These are phyloP conservation scores for Agrilus cyanescens DNA, from an alignment of 2,888 invertebrate genomes.

Conservation along the genomic window DNA sequence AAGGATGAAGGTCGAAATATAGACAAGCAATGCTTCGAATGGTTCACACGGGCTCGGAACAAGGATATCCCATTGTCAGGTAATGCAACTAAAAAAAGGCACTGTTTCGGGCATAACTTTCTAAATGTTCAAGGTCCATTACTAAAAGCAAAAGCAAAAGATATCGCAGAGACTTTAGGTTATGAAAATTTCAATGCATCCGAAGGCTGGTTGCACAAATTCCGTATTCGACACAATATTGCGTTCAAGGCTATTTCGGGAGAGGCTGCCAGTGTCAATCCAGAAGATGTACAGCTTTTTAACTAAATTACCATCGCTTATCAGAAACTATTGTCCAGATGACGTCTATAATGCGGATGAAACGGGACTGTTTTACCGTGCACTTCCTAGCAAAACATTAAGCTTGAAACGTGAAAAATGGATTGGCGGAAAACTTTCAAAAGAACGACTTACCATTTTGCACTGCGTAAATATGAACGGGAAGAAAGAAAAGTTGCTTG, in stretches of 20 bases:
- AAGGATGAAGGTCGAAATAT: conserved; percentile 10
- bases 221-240: conserved; percentile 13
- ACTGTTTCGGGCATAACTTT: too few species aligned
- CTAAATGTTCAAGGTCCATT: neutral
- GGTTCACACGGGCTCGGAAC: conserved; percentile 9
- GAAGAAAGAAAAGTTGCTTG: conserved; percentile 15
- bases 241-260: conserved; percentile 17
- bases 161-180: conserved; percentile 13
- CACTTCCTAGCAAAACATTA: conserved; percentile 22
- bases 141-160: conserved; percentile 14
- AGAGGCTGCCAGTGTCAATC: conserved; percentile 16
- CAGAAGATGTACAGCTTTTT: conserved; percentile 14
- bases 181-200: conserved; percentile 14
- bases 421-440: too few species aligned
- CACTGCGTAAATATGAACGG: conserved; percentile 19
- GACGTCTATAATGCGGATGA: conserved; percentile 19
- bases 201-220: conserved; percentile 17
- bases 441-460: conserved; percentile 20
- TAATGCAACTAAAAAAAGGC: too few species aligned
- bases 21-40: conserved; percentile 12
- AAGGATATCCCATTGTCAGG: conserved; percentile 12
- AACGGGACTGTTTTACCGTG: conserved; percentile 21
- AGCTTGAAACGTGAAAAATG: conserved; percentile 18
- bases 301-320: conserved; percentile 11
- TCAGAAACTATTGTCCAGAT: conserved; percentile 10